Conservation (phyloP, 1,140 invertebrate genomes). For the Teleogryllus occipitalis region DNA sequence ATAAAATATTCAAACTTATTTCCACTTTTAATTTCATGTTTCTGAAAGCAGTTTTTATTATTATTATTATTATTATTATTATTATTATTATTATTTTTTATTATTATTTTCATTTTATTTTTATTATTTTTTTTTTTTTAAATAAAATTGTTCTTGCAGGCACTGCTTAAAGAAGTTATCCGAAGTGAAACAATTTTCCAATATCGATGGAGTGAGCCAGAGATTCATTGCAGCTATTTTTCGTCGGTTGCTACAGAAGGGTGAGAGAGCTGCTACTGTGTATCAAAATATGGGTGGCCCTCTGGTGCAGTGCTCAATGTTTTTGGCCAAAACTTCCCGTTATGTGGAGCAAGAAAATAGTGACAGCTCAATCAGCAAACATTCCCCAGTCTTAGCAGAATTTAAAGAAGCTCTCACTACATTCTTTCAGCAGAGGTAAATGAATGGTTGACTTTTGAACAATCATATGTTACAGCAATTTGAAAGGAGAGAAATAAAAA, state of each 20-base stretch:
- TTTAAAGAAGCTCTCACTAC: constrained; percentile 43
- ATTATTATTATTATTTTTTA: constrained; percentile 12
- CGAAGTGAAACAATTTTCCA: constrained; percentile 49
- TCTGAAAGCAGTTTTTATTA: background rate
- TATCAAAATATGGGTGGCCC: constrained; percentile 58
- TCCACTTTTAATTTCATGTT: background rate
- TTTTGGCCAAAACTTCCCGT: constrained; percentile 52
- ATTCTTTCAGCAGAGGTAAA: constrained; percentile 47
- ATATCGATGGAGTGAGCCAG: constrained; percentile 46
- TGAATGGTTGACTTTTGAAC: background rate
- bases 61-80: background rate
- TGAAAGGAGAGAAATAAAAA: too few species aligned
- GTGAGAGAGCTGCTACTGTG: constrained; percentile 49
- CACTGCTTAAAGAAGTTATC: constrained; percentile 52
- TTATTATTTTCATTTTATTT: background rate
- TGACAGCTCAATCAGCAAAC: constrained; percentile 35
- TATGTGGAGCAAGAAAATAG: constrained; percentile 27
- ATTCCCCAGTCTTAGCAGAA: constrained; percentile 38
- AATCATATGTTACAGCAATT: background rate
- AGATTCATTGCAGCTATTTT: constrained; percentile 47
- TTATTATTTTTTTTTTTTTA: background rate
- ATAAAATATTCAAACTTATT: background rate
- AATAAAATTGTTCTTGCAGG: background rate
- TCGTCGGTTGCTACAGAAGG: constrained; percentile 52
- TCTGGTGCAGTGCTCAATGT: constrained; percentile 53